Percentiles rank a stretch among this genome's conserved stretches.
Conservation (phyloP, 2,113 vertebrate species). For the Ceyx melanurus region DNA sequence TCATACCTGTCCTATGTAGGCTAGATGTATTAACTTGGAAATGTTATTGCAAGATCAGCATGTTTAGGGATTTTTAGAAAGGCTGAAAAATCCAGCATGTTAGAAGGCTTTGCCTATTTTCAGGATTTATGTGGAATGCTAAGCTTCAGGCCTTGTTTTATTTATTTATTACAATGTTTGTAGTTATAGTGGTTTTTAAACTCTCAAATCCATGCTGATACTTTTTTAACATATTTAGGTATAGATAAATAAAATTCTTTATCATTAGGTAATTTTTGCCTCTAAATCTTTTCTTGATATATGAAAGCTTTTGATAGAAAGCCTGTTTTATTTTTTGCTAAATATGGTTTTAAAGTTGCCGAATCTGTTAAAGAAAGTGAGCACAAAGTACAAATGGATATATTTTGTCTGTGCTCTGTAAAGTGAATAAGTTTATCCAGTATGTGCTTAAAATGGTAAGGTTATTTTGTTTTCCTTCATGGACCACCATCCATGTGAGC, state of each 20-base stretch:
- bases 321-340: background rate
- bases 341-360: background rate
- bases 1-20: background rate
- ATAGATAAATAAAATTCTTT: background rate
- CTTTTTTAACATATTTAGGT: background rate
- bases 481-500: background rate
- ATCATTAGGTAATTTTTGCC: background rate
- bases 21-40: background rate
- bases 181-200: background rate
- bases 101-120: background rate
- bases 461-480: conserved; percentile 20
- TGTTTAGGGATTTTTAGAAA: background rate
- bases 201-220: background rate
- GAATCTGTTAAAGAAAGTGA: background rate
- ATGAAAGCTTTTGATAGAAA: background rate
- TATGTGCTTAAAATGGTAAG: conserved; percentile 3
- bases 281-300: background rate
- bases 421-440: background rate
- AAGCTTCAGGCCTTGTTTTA: background rate
- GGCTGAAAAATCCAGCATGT: background rate
- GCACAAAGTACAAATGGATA: background rate
- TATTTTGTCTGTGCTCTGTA: background rate
- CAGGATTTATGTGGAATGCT: background rate
- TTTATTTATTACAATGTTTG: background rate
- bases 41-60: background rate